Evolutionary conservation across 2,888 invertebrate species (phyloP), one percentile per base, ranked within the genome.

Genomic region (Drosophila flavopinicola): DNA sequence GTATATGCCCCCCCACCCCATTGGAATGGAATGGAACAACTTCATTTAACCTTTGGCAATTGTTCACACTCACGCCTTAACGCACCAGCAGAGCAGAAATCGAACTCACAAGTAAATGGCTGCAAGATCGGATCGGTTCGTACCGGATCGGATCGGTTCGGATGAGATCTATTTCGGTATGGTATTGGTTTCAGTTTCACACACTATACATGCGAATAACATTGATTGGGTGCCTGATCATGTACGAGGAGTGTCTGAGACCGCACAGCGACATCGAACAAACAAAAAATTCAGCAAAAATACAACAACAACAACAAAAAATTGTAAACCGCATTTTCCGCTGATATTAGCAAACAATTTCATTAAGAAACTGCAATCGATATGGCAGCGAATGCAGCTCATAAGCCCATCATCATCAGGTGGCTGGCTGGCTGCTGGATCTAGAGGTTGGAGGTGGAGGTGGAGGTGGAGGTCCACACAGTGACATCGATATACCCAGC

Each of bases 311-410:
- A 20, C 2, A 20, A 20, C 37, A 41, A 54, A 44, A 67, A 78
- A 77, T 73, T 77, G 87, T 65, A 63, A 85, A 84, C 83, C 83
- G 52, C 83, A 84, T 87, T 84, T 84, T 82, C 82, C 83, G 77
- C 87, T 70, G 72, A 79, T 72, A 83, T 83, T 83, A 79, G 86
- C 87, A 87, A 85, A 87, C 88, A 84, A 85, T 84, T 85, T 85
- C 83, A 87, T 85, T 84, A 85, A 79, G 78, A 76, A 78, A 78
- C 76, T 74, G 83, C 74, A 85, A 84, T 84, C 85, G 67, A 84
- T 87, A 78, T 66, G 44, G 32, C 32, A 23, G 61, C 38, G 63
- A 53, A 25, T 27, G 37, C 13, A n/a, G 33, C 37, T 37, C 51
- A 41, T 29, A 49, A 45, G 64, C 64, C n/a, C n/a, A n/a, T n/a